Base-by-base conservation (phyloP, 2,113 vertebrate species). In the Pelodiscus sinensis region DNA sequence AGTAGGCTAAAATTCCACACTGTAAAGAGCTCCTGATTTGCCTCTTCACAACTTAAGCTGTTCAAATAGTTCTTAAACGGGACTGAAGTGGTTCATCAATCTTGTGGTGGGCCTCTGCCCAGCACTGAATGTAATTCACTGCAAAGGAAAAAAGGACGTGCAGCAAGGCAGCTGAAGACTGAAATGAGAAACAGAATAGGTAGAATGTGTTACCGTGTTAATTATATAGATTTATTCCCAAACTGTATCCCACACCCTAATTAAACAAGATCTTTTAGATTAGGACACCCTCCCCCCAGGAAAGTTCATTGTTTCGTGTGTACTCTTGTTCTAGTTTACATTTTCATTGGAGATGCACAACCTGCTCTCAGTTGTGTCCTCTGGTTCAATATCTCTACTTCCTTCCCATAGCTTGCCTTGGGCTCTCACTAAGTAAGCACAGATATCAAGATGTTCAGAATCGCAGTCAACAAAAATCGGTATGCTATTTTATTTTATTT, bases 401-500 rank as follows among this genome's bases (percentile, higher is more conserved):
- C 86, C 92, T 95, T 82, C 81, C 84, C 83, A 57, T 62, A 86
- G 90, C 86, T 96, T 94, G 95, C 96, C 96, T 95, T 94, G 85
- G 95, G 96, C 97, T 95, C 89, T 85, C 81, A 38, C 65, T 94
- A 95, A 96, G 91, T 73, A 96, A 94, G 88, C 73, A 57, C 86
- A 96, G 93, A 96, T 95, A 96, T 89, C 78, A 97, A 95, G 90
- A 97, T 93, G 94, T 93, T 96, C 86, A 44, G 81, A 68, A 85
- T 88, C 87, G 81, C 60, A 82, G 35, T 84, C 88, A 79, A 83
- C 87, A 95, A 87, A 92, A 90, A 85, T 77, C 85, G 93, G 92
- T 84, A 86, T 9, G 44, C 92, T 83, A 78, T 86, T 94, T 90
- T 92, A 54, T 92, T 97, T 91, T 98, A 92, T 98, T 98, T 98